phyloP scores from a whole-genome alignment of 2,888 invertebrate species.

The Cephus runcator region DNA sequence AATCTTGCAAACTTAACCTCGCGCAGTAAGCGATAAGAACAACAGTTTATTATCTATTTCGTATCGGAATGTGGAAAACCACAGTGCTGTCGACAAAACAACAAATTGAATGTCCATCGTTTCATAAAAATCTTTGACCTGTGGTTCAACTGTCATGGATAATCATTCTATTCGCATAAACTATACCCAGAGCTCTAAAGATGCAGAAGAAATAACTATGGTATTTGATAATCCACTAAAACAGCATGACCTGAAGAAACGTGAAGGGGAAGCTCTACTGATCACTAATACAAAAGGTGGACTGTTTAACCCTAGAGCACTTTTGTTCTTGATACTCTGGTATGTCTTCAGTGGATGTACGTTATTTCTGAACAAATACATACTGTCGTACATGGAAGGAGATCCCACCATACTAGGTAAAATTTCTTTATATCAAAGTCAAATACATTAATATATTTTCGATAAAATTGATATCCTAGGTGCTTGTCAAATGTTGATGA shows the following conservation, averaged over 20 bases:
- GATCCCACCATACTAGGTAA: slow-evolving; percentile 80
- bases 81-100: neutral
- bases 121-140: slow-evolving; percentile 5
- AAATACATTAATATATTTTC: neutral
- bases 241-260: slow-evolving; percentile 45
- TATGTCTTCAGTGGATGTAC: slow-evolving; percentile 83
- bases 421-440: slow-evolving; percentile 17
- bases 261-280: slow-evolving; percentile 49
- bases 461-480: slow-evolving; percentile 65
- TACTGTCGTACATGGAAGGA: slow-evolving; percentile 77
- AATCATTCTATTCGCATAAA: slow-evolving; percentile 42
- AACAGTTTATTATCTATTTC: neutral
- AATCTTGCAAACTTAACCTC: neutral
- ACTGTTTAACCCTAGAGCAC: slow-evolving; percentile 70
- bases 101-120: neutral
- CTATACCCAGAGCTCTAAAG: slow-evolving; percentile 20
- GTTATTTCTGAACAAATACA: slow-evolving; percentile 81
- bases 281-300: slow-evolving; percentile 64
- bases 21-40: neutral
- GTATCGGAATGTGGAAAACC: slow-evolving; percentile 9
- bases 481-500: slow-evolving; percentile 81
- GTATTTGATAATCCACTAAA: slow-evolving; percentile 41
- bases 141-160: slow-evolving; percentile 40
- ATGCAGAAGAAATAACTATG: slow-evolving; percentile 41
- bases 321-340: slow-evolving; percentile 75